Percentiles rank a stretch among this genome's conserved stretches.
phyloP scores from a whole-genome alignment of 2,113 vertebrate genomes.

The Lagopus muta region DNA sequence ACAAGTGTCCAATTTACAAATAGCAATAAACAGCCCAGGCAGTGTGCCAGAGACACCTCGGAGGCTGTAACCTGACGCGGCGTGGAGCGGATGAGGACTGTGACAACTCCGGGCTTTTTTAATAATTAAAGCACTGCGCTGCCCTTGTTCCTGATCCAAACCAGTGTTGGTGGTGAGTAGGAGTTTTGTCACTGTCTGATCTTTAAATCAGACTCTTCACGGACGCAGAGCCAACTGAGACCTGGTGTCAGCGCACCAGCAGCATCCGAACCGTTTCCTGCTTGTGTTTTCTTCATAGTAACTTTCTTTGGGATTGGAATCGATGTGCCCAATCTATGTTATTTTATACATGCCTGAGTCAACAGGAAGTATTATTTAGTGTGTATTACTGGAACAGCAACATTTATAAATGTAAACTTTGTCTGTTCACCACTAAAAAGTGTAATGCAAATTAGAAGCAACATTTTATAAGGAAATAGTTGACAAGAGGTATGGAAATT shows the following conservation, averaged over 20 bases:
- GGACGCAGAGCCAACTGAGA: background rate
- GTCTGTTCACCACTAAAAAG: constrained; percentile 4
- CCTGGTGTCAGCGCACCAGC: background rate
- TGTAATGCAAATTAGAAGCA: background rate
- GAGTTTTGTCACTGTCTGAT: background rate
- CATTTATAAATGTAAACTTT: background rate
- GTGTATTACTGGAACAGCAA: background rate
- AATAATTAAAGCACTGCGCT: constrained; percentile 55
- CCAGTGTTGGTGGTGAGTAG: background rate
- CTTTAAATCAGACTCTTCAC: background rate
- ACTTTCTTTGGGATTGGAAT: background rate
- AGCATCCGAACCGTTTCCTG: background rate
- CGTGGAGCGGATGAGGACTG: constrained; percentile 8
- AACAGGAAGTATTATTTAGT: background rate
- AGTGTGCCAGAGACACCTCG: constrained; percentile 57
- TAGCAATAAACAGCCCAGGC: constrained; percentile 74
- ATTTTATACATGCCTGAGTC: background rate
- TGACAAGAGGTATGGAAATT: constrained; percentile 21
- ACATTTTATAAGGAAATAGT: background rate
- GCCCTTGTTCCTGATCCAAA: constrained; percentile 11
- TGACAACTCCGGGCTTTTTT: constrained; percentile 63
- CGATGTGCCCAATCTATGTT: background rate
- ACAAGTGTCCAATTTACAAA: constrained; percentile 76
- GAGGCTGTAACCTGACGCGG: constrained; percentile 69
- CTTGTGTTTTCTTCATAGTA: background rate